phyloP scores from a whole-genome alignment of 2,113 vertebrate species.

The Seriola dumerili region DNA sequence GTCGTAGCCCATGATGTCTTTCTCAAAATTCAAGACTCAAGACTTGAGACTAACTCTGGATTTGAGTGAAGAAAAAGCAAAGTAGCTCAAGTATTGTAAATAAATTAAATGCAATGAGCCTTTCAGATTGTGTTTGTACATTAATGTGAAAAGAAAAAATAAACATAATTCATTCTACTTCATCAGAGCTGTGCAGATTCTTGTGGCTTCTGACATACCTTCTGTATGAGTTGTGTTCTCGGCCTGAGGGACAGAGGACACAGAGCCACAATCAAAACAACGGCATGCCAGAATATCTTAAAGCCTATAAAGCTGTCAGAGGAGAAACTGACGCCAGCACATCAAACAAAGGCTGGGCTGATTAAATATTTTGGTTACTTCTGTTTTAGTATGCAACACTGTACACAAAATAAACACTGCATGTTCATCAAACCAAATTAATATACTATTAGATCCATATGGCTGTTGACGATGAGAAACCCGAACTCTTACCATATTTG shows the following conservation, averaged over 20 bases:
- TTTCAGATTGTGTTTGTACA: conserved; percentile 7
- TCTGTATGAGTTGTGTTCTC: conserved; percentile 83
- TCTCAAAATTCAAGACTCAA: background rate
- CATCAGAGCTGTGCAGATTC: conserved; percentile 25
- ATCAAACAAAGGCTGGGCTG: background rate
- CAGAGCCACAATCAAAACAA: conserved; percentile 62
- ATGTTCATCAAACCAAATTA: background rate
- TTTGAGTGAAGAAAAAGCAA: background rate
- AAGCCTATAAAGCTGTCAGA: conserved; percentile 48
- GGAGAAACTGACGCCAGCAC: conserved; percentile 28
- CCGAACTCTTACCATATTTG: conserved; percentile 86
- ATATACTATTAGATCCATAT: background rate
- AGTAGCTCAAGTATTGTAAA: background rate
- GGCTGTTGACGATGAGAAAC: conserved; percentile 7
- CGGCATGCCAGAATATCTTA: conserved; percentile 44
- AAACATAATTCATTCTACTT: conserved; percentile 33
- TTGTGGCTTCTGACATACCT: conserved; percentile 80
- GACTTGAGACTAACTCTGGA: background rate
- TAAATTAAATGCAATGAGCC: background rate
- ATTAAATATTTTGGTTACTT: conserved; percentile 34
- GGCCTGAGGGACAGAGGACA: conserved; percentile 80
- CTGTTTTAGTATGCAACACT: background rate
- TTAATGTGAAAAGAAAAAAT: background rate
- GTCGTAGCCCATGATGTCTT: background rate
- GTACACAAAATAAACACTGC: background rate